phyloP scores from a whole-genome alignment of 35 echinoderm and acorn worm genomes.

The Amphiura filiformis region DNA sequence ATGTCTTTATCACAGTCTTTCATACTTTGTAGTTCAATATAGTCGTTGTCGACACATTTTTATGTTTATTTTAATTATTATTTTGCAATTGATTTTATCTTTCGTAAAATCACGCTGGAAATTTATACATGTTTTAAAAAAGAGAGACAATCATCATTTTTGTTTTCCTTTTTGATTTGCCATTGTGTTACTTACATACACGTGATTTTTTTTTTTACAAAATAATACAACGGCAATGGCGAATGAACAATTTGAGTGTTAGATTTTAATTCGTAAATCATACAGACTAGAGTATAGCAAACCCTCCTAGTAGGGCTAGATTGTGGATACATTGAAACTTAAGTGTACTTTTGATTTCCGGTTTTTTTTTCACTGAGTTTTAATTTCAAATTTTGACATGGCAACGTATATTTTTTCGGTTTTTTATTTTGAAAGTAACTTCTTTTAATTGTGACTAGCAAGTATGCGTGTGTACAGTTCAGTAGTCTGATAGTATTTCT shows the following conservation, averaged over 20 bases:
- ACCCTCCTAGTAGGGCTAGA: neutral
- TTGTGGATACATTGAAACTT: neutral
- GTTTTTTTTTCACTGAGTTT: neutral
- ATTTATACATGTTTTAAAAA: neutral
- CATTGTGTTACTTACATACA: neutral
- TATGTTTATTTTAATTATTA: neutral
- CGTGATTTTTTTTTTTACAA: too few relatives aligned
- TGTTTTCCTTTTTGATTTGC: neutral
- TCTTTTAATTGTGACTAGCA: too few relatives aligned
- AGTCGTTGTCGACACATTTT: neutral
- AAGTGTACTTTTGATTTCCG: neutral
- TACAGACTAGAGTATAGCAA: neutral
- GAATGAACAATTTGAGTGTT: neutral
- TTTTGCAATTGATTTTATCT: conserved; percentile 1
- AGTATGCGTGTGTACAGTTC: too few relatives aligned
- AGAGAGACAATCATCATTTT: neutral
- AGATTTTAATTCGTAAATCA: neutral
- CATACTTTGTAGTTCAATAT: conserved; percentile 14
- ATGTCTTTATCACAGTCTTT: conserved; percentile 7
- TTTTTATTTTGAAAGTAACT: too few relatives aligned
- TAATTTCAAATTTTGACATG: neutral
- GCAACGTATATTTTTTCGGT: too few relatives aligned
- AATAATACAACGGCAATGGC: neutral
- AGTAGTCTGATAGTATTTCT: too few relatives aligned
- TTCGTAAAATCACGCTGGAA: neutral